Base-by-base conservation (phyloP, 2,888 invertebrate genomes). In the Hyposoter dolosus region DNA sequence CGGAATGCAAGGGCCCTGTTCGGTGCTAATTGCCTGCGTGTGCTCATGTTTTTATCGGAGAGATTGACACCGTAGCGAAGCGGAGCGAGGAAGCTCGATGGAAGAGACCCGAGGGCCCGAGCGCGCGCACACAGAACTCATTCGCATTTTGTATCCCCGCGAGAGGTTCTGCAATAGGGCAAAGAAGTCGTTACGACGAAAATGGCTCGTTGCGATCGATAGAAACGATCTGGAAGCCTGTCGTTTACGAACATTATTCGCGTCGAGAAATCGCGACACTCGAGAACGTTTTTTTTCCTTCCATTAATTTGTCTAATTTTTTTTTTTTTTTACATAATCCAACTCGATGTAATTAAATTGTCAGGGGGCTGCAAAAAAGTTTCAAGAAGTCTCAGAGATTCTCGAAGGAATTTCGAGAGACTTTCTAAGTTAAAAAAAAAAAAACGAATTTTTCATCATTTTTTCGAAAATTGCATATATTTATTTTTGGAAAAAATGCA, bases 1-100 rank as follows among this genome's bases (percentile, higher is more conserved):
- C 45, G 89, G 89, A 88, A 89, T 89, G 89, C 86, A 82, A 75
- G 84, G 87, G 84, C 77, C 89, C 88, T 89, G 89, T 89, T 88
- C 89, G 80, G 85, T 88, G 87, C 89, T 89, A 89, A 89, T 89
- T 89, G 89, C 88, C 85, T 83, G 87, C 87, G 87, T 84, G 88
- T 86, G 88, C 81, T 88, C 85, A 76, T 87, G 89, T 89, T 89
- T 89, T 89, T 89, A 78, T 83, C 45, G 71, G 56, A 78, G 60
- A 66, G 81, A 71, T 85, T 84, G 85, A 84, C 84, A 85, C 72
- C 75, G 76, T 60, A 69, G 82, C 82, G 63, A 35, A 40, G 40
- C 7, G 40, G 40, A 35, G 4, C 40, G 40, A 40, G 40, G 0
- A 9, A 45, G 76, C 84, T 80, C 83, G 81, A 83, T 78, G 80